Evolutionary conservation across 2,797 vertebrate genomes (phyloP).

Genomic region (Cyclopterus lumpus): DNA sequence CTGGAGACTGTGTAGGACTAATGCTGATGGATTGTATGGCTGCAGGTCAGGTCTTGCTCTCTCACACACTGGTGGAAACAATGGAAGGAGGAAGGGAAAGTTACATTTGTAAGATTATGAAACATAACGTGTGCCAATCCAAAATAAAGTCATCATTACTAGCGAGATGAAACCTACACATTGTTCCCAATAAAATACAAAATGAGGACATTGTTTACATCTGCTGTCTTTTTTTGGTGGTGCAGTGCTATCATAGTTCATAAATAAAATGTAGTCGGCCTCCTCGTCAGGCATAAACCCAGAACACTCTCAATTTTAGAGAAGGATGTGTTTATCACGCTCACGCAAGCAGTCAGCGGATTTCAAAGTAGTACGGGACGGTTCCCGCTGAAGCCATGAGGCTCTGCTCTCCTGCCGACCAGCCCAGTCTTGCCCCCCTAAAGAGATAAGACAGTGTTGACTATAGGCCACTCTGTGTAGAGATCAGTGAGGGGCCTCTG

Average conservation of each 20-base stretch:
- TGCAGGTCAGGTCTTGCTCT: conserved; percentile 82
- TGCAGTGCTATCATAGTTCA: conserved; percentile 17
- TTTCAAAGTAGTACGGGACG: conserved; percentile 55
- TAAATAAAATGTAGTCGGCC: conserved; percentile 22
- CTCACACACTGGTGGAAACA: conserved; percentile 42
- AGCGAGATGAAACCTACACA: conserved; percentile 25
- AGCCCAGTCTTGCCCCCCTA: conserved; percentile 72
- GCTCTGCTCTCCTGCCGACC: conserved; percentile 52
- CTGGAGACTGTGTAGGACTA: conserved; percentile 83
- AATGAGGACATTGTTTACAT: conserved; percentile 23
- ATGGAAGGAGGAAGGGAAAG: conserved; percentile 35
- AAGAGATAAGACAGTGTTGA: conserved; percentile 81
- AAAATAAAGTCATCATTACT: conserved; percentile 27
- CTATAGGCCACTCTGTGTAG: conserved; percentile 64
- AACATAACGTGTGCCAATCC: conserved; percentile 23
- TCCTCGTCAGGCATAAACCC: conserved; percentile 15
- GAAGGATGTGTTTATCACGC: conserved; percentile 50
- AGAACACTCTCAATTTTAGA: conserved; percentile 15
- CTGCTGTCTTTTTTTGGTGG: conserved; percentile 1
- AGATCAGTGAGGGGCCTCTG: conserved; percentile 64
- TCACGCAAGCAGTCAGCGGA: conserved; percentile 17
- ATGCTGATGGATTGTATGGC: conserved; percentile 86
- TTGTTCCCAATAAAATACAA: conserved; percentile 5
- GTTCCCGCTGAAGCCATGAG: conserved; percentile 49
- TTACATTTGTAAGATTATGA: conserved; percentile 41